Evolutionary conservation across 2,113 vertebrate genomes (phyloP), one percentile per base, ranked within the genome.

Genomic region (Bubo bubo): DNA sequence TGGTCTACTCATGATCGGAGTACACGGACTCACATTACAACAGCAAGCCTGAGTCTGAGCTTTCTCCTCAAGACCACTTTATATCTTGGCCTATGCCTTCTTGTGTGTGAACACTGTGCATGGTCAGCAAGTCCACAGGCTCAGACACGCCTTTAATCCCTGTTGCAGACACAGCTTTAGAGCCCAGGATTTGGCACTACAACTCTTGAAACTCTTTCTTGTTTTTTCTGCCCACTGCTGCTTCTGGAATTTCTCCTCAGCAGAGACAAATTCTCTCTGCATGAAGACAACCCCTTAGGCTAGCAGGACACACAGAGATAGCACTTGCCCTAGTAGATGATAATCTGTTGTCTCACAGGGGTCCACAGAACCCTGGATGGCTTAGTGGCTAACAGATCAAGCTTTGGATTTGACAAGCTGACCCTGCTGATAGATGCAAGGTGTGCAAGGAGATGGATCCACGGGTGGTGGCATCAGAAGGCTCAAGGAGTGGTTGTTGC

Each of bases 201-300:
- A 67, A 15, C 26, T 84, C 59, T 59, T 62, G 22, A 95, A 92
- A 89, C 32, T 19, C 7, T 32, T 67, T 55, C 64, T 58, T 90
- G 18, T 1, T 70, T 86, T 86, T 86, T 34, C 50, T 94, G 55
- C 41, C 32, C 30, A 24, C 26, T 62, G 26, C 28, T 79, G 55
- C 32, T 94, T 94, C 76, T 92, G 72, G 37, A 95, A 86, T 80
- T 86, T 94, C 79, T 96, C 30, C 43, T 94, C 63, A 55, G 26
- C 63, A 63, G 56, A 63, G 55, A 60, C 20, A 67, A 86, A 77
- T 83, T 41, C 59, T 32, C 55, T 88, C 23, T 74, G 15, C 19
- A 21, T 58, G 50, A 91, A 92, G 50, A 63, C 19, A 95, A 49
- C 7, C 45, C 63, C 63, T 88, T 66, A 53, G 53, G 53, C 35